Evolutionary conservation across 1,140 invertebrate species (phyloP).

Genomic region (Aporrectodea caliginosa): DNA sequence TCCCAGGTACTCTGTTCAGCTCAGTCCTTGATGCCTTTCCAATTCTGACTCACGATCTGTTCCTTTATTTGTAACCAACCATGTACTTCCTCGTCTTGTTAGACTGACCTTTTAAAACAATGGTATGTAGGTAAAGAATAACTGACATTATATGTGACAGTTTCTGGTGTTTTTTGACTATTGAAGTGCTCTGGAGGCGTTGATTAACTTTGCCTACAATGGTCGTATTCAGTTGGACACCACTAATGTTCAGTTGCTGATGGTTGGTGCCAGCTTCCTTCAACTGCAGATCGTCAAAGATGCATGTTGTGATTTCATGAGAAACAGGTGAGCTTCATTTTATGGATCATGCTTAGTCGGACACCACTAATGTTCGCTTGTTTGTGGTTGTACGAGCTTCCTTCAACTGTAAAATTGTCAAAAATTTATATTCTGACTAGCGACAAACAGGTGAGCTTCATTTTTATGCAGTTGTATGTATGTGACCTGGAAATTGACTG

Average conservation of each 20-base stretch:
- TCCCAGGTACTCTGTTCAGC: too few species aligned
- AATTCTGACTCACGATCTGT: too few species aligned
- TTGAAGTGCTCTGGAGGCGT: slow-evolving; percentile 71
- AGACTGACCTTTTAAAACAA: too few species aligned
- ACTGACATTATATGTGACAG: neutral
- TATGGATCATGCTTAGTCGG: slow-evolving; percentile 74
- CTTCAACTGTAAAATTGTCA: slow-evolving; percentile 75
- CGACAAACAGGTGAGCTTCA: slow-evolving; percentile 60
- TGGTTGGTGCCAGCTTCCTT: slow-evolving; percentile 82
- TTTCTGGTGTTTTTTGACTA: slow-evolving; percentile 13
- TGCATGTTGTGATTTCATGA: slow-evolving; percentile 77
- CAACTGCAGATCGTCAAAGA: slow-evolving; percentile 76
- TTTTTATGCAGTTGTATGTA: too few species aligned
- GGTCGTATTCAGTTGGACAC: slow-evolving; percentile 73
- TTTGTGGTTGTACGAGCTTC: slow-evolving; percentile 82
- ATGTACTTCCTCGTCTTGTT: too few species aligned
- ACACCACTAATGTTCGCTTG: slow-evolving; percentile 76
- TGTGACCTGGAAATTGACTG: too few species aligned
- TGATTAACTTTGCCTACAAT: slow-evolving; percentile 84
- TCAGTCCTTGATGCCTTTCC: too few species aligned
- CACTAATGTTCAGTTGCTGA: slow-evolving; percentile 77
- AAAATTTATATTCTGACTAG: slow-evolving; percentile 77
- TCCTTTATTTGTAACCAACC: too few species aligned
- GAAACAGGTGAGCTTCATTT: slow-evolving; percentile 55
- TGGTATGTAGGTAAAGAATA: too few species aligned